Evolutionary conservation across 2,113 vertebrate genomes (phyloP), one percentile per base, ranked within the genome.

Genomic region (Malurus melanocephalus): DNA sequence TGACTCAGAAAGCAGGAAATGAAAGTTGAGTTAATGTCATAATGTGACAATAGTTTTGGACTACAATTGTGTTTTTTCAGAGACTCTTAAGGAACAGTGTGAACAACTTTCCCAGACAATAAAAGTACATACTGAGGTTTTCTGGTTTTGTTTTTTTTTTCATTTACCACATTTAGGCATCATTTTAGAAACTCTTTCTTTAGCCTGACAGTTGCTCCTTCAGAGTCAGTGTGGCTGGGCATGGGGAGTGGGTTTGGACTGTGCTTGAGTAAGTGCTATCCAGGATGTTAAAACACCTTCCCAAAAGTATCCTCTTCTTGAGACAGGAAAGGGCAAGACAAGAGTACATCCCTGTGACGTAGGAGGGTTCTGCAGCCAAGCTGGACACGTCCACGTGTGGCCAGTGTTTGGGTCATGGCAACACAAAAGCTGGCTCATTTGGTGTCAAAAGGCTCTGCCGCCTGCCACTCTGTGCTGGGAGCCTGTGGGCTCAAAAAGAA

Each of bases 351-450:
- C 1, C 38, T 40, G 30, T 65, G 49, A 30, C 30, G 16, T 52
- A 4, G n/a, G 46, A 22, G 0, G 5, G 38, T 79, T 75, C 40
- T 75, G 62, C 35, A 51, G 9, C 20, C 1, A 7, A 30, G 56
- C 33, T 1, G 7, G 53, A 56, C 30, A 6, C 0, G 0, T 88
- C 51, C 52, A 17, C 8, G 0, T 0, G 0, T 46, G 56, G 30
- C 60, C 3, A 4, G 1, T 2, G 3, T 45, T 77, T 2, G 3
- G 7, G 8, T 71, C 23, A 60, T 80, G 43, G 69, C 65, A 57
- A 10, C 57, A 42, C 65, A 60, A 72, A 75, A 87, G 7, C 61
- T 72, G 75, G 8, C 49, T 90, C 12, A 3, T 56, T 30, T 59
- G 71, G 56, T 84, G 66, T 76, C 11, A 10, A 3, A 82, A 88